Base-by-base conservation (phyloP, 2,797 vertebrate species). In the Thaleichthys pacificus region DNA sequence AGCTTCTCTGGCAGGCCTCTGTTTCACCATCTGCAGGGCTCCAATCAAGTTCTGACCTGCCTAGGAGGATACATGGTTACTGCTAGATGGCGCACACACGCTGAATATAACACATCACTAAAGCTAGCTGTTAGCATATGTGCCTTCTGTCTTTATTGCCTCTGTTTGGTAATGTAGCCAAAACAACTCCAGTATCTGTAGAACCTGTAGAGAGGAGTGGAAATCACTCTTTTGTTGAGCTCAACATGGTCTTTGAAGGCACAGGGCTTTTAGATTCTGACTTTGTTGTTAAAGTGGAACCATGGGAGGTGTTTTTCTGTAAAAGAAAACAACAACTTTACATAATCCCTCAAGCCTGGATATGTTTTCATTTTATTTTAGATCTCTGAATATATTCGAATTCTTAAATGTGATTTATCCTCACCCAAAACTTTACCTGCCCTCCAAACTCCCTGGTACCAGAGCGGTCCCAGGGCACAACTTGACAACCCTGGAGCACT, bases 1-100 rank as follows among this genome's bases (percentile, higher is more conserved):
- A 47, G 42, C 12, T 14, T 3, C 42, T 47, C 42, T 47, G 9
- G 42, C 11, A 47, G 42, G 12, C 3, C 77, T 80, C 78, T 74
- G 77, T 77, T 35, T 66, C 82, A 70, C 77, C 80, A 77, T 88
- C 82, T 83, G 79, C 77, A 67, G 58, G 35, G 79, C 84, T 86
- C 78, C 62, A 77, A 12, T 42, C 2, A 42, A 47, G 42, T 12
- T 12, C 42, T n/a, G 51, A 56, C 15, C 51, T 56, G 51, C 51
- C 19, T 11, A 7, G 42, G 3, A 11, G 42, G 42, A 47, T 14
- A 47, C 42, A 47, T 42, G 38, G 51, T n/a, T 56, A n/a, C 51
- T n/a, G 51, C 51, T 56, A 56, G 51, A n/a, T 19, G 51, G 7
- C 51, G 4, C 17, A n/a, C 51, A 56, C n/a, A n/a, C 19, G 7